Base-by-base conservation (phyloP, 2,113 vertebrate genomes). In the Mastomys natalensis region DNA sequence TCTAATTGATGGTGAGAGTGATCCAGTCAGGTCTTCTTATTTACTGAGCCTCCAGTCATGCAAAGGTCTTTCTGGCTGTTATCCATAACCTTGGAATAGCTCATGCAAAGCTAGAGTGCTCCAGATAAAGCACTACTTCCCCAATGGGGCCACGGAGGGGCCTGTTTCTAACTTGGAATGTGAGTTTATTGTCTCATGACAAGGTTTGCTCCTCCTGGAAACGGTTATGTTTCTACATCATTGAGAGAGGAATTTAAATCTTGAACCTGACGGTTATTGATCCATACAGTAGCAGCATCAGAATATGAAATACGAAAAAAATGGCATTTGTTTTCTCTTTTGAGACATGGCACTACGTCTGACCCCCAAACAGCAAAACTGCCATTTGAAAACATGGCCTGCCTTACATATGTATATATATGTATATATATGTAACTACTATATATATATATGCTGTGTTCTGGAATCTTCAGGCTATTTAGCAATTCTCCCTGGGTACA, bases 151-250 rank as follows among this genome's bases (percentile, higher is more conserved):
- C 40, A 31, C 24, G 73, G 37, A 21, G 48, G 48, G 84, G 6
- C n/a, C n/a, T 77, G 24, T 55, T 89, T 53, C 45, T 78, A 87
- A 78, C 76, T 80, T 77, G 87, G 91, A 94, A 66, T 60, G 58
- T 45, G 11, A 48, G 26, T 51, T 94, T 66, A 68, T 62, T 95
- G 92, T 72, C 80, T 72, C 40, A 89, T 53, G 8, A 62, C 24
- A 62, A 78, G n/a, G 24, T 60, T 91, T 80, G 81, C 88, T 94
- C 88, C 45, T n/a, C 62, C 48, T 62, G 93, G 66, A 91, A 94
- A 89, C 78, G 60, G 76, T 77, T 43, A 21, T 80, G 43, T 68
- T 95, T 95, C 45, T 55, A 11, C 40, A 43, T 51, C 87, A 89
- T 15, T 62, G 40, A 84, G 17, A 84, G 22, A n/a, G 16, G 88